Evolutionary conservation across 1,140 invertebrate genomes (phyloP).

Genomic region (Hycleus cichorii): DNA sequence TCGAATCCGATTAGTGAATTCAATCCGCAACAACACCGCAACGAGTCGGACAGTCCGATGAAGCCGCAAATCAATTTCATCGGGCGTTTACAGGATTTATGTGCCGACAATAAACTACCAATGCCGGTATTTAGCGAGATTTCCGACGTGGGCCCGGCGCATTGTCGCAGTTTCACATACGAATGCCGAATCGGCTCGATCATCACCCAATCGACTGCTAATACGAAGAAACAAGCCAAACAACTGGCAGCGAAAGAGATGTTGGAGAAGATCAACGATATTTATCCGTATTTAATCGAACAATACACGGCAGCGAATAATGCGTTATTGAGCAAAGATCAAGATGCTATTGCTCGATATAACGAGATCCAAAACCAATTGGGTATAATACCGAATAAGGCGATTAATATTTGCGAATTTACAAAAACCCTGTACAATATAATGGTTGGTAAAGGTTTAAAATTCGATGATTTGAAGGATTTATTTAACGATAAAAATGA

Average conservation of each 20-base stretch:
- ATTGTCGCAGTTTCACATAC: constrained; percentile 60
- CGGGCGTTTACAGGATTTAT: constrained; percentile 45
- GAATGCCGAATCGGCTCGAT: constrained; percentile 56
- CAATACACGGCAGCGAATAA: constrained; percentile 5
- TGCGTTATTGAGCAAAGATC: constrained; percentile 5
- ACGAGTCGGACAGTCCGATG: constrained; percentile 54
- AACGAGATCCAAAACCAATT: constrained; percentile 7
- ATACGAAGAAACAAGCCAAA: constrained; percentile 52
- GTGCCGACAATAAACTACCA: constrained; percentile 54
- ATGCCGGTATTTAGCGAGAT: constrained; percentile 55
- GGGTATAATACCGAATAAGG: constrained; percentile 22
- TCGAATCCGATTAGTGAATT: constrained; percentile 19
- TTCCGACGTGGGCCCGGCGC: constrained; percentile 63
- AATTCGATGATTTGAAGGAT: constrained; percentile 24
- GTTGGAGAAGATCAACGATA: constrained; percentile 37
- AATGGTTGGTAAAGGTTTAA: constrained; percentile 21
- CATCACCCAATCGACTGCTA: constrained; percentile 45
- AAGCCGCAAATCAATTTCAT: constrained; percentile 48
- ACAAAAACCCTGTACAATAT: constrained; percentile 16
- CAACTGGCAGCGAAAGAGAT: constrained; percentile 49
- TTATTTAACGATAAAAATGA: constrained; percentile 17
- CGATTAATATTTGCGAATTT: constrained; percentile 22
- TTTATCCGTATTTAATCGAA: constrained; percentile 19
- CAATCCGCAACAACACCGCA: constrained; percentile 12
- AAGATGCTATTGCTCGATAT: constrained; percentile 15